Percentiles rank a stretch among this genome's conserved stretches.
These are phyloP conservation scores for Halotydeus destructor DNA, from an alignment of 1,140 invertebrate species.

Conservation along the genomic window DNA sequence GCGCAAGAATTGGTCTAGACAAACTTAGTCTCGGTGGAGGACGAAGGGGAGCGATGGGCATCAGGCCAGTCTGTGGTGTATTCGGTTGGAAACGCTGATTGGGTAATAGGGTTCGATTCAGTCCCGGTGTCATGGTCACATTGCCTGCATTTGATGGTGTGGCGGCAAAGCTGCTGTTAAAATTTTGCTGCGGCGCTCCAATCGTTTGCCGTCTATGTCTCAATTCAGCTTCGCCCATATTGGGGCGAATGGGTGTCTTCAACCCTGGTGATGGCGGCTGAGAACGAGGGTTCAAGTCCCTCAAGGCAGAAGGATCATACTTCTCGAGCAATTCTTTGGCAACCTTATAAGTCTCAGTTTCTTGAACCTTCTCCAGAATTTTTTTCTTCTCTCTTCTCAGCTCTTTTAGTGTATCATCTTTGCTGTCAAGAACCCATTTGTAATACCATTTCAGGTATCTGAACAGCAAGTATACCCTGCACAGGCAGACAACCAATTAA, in stretches of 20 bases:
- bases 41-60: not conserved
- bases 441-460: constrained; percentile 66
- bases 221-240: not conserved
- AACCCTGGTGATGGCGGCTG: not conserved
- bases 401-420: constrained; percentile 46
- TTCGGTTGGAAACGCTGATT: no score
- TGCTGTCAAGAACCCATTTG: constrained; percentile 52
- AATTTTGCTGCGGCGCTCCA: not conserved
- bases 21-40: constrained; percentile 22
- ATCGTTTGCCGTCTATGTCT: not conserved
- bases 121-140: not conserved
- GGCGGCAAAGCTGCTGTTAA: not conserved
- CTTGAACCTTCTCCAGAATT: constrained; percentile 84
- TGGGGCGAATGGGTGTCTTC: no score
- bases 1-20: constrained; percentile 31
- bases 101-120: not conserved
- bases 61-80: no score
- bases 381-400: constrained; percentile 60
- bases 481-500: constrained; percentile 22
- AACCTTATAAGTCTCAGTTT: constrained; percentile 92
- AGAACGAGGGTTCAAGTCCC: not conserved
- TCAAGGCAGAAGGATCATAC: constrained; percentile 46
- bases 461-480: constrained; percentile 54
- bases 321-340: constrained; percentile 76
- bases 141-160: not conserved